Conservation (phyloP, 2,888 invertebrate species). For the Himalopsyche tibetana region DNA sequence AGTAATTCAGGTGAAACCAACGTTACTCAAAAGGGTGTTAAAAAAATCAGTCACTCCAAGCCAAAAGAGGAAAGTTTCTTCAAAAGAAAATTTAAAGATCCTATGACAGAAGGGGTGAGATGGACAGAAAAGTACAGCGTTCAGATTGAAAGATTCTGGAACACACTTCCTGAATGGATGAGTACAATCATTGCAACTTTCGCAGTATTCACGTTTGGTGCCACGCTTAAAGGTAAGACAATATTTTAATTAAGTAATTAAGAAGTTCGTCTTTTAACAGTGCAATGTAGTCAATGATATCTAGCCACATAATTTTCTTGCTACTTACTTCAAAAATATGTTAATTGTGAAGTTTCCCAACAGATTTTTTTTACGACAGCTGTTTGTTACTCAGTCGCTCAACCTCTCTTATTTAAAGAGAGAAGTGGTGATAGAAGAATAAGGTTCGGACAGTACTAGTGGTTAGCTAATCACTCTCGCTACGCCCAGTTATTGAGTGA, state of each 20-base stretch:
- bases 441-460: too few relatives aligned
- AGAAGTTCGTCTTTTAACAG: too few relatives aligned
- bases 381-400: too few relatives aligned
- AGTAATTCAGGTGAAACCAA: neutral
- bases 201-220: slow-evolving; percentile 80
- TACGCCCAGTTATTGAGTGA: too few relatives aligned
- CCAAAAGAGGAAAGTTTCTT: neutral
- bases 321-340: too few relatives aligned
- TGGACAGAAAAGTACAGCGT: slow-evolving; percentile 80
- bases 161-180: slow-evolving; percentile 76
- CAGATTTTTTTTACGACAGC: too few relatives aligned
- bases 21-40: neutral
- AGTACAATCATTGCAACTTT: slow-evolving; percentile 77
- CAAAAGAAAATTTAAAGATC: slow-evolving; percentile 69
- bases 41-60: neutral
- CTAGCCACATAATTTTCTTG: too few relatives aligned
- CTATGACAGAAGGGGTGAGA: slow-evolving; percentile 77
- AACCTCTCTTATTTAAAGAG: too few relatives aligned
- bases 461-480: too few relatives aligned
- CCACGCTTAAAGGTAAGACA: slow-evolving; percentile 78
- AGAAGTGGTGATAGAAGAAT: too few relatives aligned
- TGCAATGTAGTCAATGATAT: too few relatives aligned
- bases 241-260: neutral
- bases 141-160: slow-evolving; percentile 77
- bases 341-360: too few relatives aligned